These are phyloP conservation scores for Propithecus deckenii DNA, from an alignment of 2,797 vertebrate genomes.

Conservation along the genomic window DNA sequence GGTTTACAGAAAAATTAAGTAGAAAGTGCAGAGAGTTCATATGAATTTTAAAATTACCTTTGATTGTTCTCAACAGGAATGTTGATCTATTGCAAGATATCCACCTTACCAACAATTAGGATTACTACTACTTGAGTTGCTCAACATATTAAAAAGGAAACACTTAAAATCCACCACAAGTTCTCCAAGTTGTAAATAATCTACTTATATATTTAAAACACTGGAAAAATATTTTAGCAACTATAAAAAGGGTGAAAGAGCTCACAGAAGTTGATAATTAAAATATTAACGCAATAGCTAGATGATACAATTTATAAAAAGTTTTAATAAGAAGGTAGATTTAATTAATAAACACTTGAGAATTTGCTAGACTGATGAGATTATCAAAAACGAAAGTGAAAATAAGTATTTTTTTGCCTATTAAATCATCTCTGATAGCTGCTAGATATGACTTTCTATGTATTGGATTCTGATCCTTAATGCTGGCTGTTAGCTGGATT, in stretches of 20 bases:
- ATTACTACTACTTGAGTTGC: background rate
- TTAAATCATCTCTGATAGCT: background rate
- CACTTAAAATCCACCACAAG: background rate
- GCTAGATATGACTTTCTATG: background rate
- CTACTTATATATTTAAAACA: background rate
- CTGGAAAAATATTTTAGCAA: background rate
- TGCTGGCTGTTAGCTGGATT: background rate
- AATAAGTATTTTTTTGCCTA: background rate
- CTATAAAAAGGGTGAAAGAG: background rate
- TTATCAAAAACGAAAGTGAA: background rate
- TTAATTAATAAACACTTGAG: background rate
- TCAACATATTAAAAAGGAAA: background rate
- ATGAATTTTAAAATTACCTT: background rate
- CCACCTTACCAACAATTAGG: background rate
- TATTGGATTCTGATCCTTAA: background rate
- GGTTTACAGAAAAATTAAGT: background rate
- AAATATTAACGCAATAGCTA: background rate
- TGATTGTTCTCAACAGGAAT: background rate
- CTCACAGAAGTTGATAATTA: background rate
- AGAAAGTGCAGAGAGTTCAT: background rate
- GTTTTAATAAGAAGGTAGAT: background rate
- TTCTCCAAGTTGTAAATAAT: background rate
- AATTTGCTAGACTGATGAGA: background rate
- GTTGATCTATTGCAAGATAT: background rate
- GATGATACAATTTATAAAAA: background rate